Evolutionary conservation across 2,113 vertebrate species (phyloP).

Genomic region (Syngnathoides biaculeatus): DNA sequence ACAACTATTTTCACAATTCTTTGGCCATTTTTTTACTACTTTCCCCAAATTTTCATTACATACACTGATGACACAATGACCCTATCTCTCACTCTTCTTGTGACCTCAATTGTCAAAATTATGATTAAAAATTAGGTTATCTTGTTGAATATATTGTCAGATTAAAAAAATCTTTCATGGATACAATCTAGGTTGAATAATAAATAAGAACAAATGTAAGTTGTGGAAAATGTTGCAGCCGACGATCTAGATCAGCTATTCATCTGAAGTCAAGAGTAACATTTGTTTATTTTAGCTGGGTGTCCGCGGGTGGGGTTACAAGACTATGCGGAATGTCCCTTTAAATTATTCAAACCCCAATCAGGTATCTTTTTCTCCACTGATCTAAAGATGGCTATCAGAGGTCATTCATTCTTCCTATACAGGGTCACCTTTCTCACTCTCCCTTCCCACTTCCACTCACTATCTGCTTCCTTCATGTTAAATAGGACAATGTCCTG

Average conservation of each 20-base stretch:
- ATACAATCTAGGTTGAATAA: constrained; percentile 42
- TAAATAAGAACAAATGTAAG: constrained; percentile 52
- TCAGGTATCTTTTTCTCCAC: constrained; percentile 73
- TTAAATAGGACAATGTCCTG: constrained; percentile 49
- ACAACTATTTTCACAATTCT: background rate
- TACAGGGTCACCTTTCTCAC: constrained; percentile 83
- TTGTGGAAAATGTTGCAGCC: constrained; percentile 32
- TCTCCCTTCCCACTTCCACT: constrained; percentile 62
- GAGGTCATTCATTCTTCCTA: constrained; percentile 82
- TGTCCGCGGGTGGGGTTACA: constrained; percentile 56
- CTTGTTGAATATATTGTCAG: constrained; percentile 33
- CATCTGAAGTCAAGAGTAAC: constrained; percentile 64
- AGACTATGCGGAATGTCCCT: constrained; percentile 72
- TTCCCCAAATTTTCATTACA: background rate
- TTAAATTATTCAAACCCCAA: constrained; percentile 78
- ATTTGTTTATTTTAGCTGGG: constrained; percentile 63
- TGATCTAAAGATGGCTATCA: constrained; percentile 87
- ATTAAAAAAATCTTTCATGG: constrained; percentile 33
- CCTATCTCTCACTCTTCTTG: background rate
- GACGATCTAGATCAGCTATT: constrained; percentile 55
- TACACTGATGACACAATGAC: background rate
- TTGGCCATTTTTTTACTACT: background rate
- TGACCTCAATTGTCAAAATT: constrained; percentile 31
- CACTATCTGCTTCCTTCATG: constrained; percentile 61
- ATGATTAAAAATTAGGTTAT: constrained; percentile 20